Evolutionary conservation across 2,888 invertebrate genomes (phyloP).

Genomic region (Beris morrisii): DNA sequence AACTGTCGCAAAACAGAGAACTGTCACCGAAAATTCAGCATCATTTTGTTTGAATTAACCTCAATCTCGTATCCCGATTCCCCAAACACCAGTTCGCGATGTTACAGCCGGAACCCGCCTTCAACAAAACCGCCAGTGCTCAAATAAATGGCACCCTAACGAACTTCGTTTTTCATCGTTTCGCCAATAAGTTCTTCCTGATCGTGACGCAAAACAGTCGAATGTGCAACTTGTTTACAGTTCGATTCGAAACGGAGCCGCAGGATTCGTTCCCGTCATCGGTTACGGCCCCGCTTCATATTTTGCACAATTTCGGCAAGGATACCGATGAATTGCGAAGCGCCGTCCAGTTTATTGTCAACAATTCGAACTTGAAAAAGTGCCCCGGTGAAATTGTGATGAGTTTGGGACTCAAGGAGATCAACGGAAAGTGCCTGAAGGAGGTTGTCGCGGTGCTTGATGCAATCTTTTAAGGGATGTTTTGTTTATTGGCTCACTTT

Average conservation of each 20-base stretch:
- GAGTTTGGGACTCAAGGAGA: constrained; percentile 48
- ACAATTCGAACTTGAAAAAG: constrained; percentile 47
- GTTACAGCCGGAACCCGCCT: constrained; percentile 40
- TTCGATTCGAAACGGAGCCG: constrained; percentile 47
- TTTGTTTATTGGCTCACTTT: neutral
- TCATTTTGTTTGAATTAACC: neutral
- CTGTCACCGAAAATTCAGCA: neutral
- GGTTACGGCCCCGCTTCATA: constrained; percentile 44
- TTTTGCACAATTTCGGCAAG: constrained; percentile 47
- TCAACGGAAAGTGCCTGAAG: constrained; percentile 44
- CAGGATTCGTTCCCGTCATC: neutral
- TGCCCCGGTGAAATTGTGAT: constrained; percentile 49
- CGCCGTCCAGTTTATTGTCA: constrained; percentile 51
- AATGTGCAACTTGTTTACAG: constrained; percentile 49
- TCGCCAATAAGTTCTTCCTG: constrained; percentile 51
- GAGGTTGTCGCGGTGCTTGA: constrained; percentile 46
- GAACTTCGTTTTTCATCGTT: constrained; percentile 50
- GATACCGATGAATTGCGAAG: constrained; percentile 50
- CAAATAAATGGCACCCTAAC: constrained; percentile 47
- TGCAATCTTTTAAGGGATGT: constrained; percentile 36
- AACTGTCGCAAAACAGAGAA: too few species aligned
- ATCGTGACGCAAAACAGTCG: constrained; percentile 51
- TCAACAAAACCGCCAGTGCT: constrained; percentile 46
- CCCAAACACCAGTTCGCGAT: constrained; percentile 14
- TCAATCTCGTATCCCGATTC: neutral